phyloP scores from a whole-genome alignment of 2,797 vertebrate species.

The Anguilla pacifica region DNA sequence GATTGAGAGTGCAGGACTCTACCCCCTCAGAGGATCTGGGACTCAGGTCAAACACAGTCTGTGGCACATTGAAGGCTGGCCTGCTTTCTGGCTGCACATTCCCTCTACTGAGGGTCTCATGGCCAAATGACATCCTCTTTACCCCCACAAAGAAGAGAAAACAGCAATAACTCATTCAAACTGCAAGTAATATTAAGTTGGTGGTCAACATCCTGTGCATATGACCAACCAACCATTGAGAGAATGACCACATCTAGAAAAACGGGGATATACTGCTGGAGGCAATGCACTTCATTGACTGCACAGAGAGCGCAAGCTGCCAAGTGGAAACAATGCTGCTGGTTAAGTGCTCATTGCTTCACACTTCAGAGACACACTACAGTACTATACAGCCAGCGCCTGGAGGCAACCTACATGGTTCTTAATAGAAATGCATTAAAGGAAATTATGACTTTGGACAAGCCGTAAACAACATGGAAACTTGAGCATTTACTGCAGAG shows the following conservation, averaged over 20 bases:
- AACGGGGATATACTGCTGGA: not conserved
- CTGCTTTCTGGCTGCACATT: not conserved
- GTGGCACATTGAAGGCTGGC: not conserved
- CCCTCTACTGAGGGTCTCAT: not conserved
- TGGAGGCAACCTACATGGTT: constrained; percentile 50
- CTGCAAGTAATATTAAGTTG: not conserved
- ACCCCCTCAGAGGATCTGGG: constrained; percentile 1
- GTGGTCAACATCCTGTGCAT: not conserved
- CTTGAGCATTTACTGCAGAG: constrained; percentile 49
- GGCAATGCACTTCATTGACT: constrained; percentile 11
- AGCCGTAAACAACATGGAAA: constrained; percentile 52
- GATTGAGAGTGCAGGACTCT: constrained; percentile 18
- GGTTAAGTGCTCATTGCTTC: constrained; percentile 70
- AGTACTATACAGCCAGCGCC: constrained; percentile 37
- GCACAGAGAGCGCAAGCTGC: constrained; percentile 33
- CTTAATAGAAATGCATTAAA: constrained; percentile 60
- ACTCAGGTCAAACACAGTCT: constrained; percentile 19
- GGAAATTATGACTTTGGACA: constrained; percentile 56
- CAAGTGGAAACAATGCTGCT: constrained; percentile 53
- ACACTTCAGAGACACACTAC: constrained; percentile 64
- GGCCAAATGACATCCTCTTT: constrained; percentile 10
- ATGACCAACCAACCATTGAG: constrained; percentile 13
- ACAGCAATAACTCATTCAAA: not conserved
- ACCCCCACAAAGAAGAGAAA: not conserved
- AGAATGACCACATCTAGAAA: not conserved